A percentile compares a stretch with the other conserved stretches of the same genome.
These are phyloP conservation scores for Galbula dea DNA, from an alignment of 2,113 vertebrate species.

Conservation along the genomic window DNA sequence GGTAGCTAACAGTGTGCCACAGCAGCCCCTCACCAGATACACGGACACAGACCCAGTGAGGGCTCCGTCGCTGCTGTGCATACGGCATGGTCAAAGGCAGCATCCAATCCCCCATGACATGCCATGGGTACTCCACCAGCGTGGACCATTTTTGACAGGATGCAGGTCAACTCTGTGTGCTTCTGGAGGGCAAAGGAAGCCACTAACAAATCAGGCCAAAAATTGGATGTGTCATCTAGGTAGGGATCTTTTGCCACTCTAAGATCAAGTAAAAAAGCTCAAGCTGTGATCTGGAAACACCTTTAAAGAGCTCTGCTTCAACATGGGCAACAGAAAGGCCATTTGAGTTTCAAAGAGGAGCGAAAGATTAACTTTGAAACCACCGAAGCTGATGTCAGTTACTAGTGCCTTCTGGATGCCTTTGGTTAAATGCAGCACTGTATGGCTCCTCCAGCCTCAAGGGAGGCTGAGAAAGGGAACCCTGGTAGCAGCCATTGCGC, in stretches of 20 bases:
- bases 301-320: neutral
- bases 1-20: neutral
- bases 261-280: neutral
- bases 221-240: fast-evolving
- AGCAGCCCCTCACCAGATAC: neutral
- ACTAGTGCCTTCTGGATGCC: neutral
- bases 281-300: neutral
- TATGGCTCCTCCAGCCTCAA: fast-evolving
- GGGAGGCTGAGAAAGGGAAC: neutral
- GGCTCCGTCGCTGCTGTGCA: neutral
- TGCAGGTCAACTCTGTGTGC: fast-evolving
- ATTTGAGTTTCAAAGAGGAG: neutral
- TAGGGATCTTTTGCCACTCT: neutral
- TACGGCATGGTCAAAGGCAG: fast-evolving
- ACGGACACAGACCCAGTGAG: fast-evolving
- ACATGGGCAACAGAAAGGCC: neutral
- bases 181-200: neutral
- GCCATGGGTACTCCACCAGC: neutral
- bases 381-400: neutral
- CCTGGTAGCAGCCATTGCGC: neutral
- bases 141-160: neutral
- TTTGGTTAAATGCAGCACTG: neutral
- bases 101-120: fast-evolving
- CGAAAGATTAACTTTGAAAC: neutral
- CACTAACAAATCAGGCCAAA: neutral